Conservation (phyloP, 2,797 vertebrate species). For the Coregonus ussuriensis region DNA sequence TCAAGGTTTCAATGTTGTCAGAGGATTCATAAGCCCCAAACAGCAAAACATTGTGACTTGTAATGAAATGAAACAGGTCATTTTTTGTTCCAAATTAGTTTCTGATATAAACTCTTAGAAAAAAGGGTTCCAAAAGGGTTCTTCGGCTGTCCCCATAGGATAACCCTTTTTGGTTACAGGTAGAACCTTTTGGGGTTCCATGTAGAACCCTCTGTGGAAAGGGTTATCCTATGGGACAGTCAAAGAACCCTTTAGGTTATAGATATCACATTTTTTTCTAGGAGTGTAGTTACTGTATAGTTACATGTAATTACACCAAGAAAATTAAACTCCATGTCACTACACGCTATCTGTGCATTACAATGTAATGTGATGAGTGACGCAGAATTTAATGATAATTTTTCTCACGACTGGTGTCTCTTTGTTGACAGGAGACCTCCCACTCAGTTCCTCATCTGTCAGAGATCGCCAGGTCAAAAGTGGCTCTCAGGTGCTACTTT, state of each 20-base stretch:
- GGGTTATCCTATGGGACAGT: too few species aligned
- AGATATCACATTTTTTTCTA: too few species aligned
- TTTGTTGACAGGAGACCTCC: conserved; percentile 36
- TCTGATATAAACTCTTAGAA: too few species aligned
- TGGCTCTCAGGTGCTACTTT: conserved; percentile 48
- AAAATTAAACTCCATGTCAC: too few species aligned
- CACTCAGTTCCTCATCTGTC: conserved; percentile 33
- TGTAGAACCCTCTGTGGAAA: too few species aligned
- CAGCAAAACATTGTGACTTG: background rate
- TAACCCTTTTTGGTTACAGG: too few species aligned
- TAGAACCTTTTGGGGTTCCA: too few species aligned
- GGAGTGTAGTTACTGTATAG: too few species aligned
- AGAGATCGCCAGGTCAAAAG: conserved; percentile 33
- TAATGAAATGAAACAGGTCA: background rate
- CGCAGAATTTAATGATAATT: background rate
- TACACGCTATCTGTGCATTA: background rate
- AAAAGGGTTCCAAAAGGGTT: too few species aligned
- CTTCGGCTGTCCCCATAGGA: too few species aligned
- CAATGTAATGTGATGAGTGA: background rate
- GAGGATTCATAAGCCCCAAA: background rate
- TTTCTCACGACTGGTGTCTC: conserved; percentile 7
- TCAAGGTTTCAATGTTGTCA: background rate
- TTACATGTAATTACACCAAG: too few species aligned
- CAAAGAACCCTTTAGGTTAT: too few species aligned
- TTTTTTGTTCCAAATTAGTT: background rate